Base-by-base conservation (phyloP, 2,797 vertebrate genomes). In the Lateolabrax maculatus region DNA sequence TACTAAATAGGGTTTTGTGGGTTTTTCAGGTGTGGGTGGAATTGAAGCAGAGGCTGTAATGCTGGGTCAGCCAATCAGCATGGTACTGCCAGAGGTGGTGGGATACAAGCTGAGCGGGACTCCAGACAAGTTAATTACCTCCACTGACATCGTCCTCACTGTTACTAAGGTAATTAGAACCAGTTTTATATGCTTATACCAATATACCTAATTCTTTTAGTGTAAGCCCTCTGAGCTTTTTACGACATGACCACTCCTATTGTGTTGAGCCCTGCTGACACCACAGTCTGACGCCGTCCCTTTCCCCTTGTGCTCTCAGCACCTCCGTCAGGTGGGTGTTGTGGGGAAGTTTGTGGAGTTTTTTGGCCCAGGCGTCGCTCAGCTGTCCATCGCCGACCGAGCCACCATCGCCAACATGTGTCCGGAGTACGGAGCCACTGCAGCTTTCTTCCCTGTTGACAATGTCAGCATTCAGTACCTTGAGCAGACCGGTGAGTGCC, bases 391-490 rank as follows among this genome's bases (percentile, higher is more conserved):
- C 43, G 98, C 98, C 27, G 98, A 99, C 90, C 91, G 98, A 83
- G 98, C 98, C 84, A 99, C 98, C 16, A 98, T 99, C 74, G 96
- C 98, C 80, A 99, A 99, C 91, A 99, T 99, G 98, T 99, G 98
- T 83, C 98, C 98, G 0, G 98, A 99, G 81, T 99, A 99, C 0
- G 98, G 98, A 29, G 98, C 98, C 39, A 99, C 98, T 0, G 98
- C 97, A 1, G 98, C 97, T 1, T 99, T 97, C 90, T 99, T 99
- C 88, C 98, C 98, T 0, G 97, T 99, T 51, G 98, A 99, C 81
- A 75, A 96, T 21, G 86, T 98, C 88, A 98, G 98, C 88, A 89
- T 99, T 39, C 95, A 94, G 29, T 99, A 99, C 90, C 95, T 99
- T 4, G 75, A 95, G 29, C 98, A 99, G 92, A 99, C 98, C 0